phyloP scores from a whole-genome alignment of 1,140 invertebrate genomes.

The Aricia agestis region DNA sequence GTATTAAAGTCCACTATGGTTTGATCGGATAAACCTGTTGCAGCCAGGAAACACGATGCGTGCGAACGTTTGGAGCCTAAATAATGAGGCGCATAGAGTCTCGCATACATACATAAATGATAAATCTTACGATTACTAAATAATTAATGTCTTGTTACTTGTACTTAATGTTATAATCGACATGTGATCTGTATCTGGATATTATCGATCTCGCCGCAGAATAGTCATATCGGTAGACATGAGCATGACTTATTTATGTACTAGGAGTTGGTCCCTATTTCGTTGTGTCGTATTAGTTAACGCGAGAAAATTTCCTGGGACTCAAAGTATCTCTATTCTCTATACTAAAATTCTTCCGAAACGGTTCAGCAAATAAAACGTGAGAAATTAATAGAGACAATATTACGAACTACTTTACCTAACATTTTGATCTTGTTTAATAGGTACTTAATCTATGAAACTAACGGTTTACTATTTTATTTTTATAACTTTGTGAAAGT shows the following conservation, averaged over 20 bases:
- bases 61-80: slow-evolving; percentile 47
- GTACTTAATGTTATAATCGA: neutral
- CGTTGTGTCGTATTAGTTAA: no score
- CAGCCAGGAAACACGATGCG: slow-evolving; percentile 48
- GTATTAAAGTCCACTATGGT: slow-evolving; percentile 32
- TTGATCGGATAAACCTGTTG: slow-evolving; percentile 29
- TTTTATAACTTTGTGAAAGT: no score
- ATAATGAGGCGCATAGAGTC: slow-evolving; percentile 39
- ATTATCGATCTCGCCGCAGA: neutral
- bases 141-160: neutral
- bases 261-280: no score
- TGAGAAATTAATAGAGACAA: no score
- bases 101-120: slow-evolving; percentile 19
- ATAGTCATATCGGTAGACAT: neutral
- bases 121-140: slow-evolving; percentile 12
- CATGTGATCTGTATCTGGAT: neutral
- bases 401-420: no score
- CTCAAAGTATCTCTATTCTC: no score
- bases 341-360: no score
- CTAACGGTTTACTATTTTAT: no score
- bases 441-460: no score
- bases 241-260: neutral
- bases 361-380: no score
- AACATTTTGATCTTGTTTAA: no score
- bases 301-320: no score